phyloP scores from a whole-genome alignment of 2,888 invertebrate genomes.

The Drosophila pegasa region DNA sequence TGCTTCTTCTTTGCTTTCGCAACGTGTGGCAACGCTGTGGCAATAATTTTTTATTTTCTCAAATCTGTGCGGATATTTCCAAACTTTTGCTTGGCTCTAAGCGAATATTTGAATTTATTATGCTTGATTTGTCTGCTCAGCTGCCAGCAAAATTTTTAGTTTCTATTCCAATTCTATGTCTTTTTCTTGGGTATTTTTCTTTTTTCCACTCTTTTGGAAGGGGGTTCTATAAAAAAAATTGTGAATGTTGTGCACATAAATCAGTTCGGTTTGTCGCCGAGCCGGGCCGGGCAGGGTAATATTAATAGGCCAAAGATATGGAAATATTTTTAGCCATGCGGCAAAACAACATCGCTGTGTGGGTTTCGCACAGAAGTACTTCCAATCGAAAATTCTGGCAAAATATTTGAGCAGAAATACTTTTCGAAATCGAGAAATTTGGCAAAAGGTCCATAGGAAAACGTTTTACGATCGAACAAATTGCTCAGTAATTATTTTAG shows the following conservation, averaged over 20 bases:
- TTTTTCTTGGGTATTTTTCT: background rate
- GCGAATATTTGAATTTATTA: slow-evolving; percentile 59
- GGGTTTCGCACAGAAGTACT: slow-evolving; percentile 30
- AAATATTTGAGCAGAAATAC: slow-evolving; percentile 16
- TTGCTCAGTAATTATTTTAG: slow-evolving; percentile 6
- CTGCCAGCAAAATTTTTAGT: slow-evolving; percentile 54
- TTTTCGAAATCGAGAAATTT: background rate
- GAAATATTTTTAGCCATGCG: slow-evolving; percentile 62
- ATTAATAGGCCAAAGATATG: slow-evolving; percentile 64
- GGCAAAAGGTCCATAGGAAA: slow-evolving; percentile 20
- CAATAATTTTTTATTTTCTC: slow-evolving; percentile 1
- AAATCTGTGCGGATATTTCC: slow-evolving; percentile 30
- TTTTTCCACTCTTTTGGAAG: slow-evolving; percentile 12
- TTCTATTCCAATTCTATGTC: slow-evolving; percentile 16
- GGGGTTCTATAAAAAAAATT: slow-evolving; percentile 34
- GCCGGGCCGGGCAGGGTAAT: slow-evolving; percentile 41
- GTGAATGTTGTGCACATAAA: slow-evolving; percentile 41
- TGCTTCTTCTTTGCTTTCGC: background rate
- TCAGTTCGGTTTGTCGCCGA: slow-evolving; percentile 61
- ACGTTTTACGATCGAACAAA: slow-evolving; percentile 24
- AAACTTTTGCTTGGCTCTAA: slow-evolving; percentile 24
- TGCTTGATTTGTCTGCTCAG: slow-evolving; percentile 61
- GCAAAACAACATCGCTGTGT: slow-evolving; percentile 22
- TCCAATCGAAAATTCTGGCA: slow-evolving; percentile 62
- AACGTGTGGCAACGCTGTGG: slow-evolving; percentile 9